phyloP scores from a whole-genome alignment of 2,888 invertebrate genomes.

The Augiades crinisus region DNA sequence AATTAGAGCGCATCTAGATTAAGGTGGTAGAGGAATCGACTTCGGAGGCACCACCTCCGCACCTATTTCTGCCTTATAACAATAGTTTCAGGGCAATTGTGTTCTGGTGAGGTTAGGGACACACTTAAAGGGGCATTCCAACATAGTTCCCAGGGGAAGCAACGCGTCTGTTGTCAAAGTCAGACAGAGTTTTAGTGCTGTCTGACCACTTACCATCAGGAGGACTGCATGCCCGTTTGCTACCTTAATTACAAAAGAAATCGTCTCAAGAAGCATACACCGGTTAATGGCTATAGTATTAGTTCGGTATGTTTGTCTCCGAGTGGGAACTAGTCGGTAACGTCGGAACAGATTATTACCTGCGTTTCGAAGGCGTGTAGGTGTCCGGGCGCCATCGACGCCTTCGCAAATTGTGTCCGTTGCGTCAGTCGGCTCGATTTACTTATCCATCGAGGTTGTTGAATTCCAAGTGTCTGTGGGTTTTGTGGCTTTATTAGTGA shows the following conservation, averaged over 20 bases:
- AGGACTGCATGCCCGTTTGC: no score
- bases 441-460: conserved; percentile 20
- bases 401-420: conserved; percentile 37
- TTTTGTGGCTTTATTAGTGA: conserved; percentile 16
- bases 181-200: no score
- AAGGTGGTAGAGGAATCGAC: no score
- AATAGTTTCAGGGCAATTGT: no score
- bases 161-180: no score
- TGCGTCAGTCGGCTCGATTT: conserved; percentile 33
- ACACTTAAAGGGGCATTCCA: no score
- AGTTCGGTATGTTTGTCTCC: conserved; percentile 31
- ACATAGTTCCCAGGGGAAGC: no score
- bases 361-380: conserved; percentile 37
- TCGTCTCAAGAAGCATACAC: background rate
- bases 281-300: conserved; percentile 3
- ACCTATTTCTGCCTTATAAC: no score
- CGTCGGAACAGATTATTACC: conserved; percentile 37
- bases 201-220: no score
- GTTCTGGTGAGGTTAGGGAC: no score
- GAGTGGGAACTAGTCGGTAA: conserved; percentile 33
- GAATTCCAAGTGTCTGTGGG: conserved; percentile 24
- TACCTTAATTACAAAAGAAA: no score
- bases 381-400: conserved; percentile 44
- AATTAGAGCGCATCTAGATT: background rate
- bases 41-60: no score